Conservation (phyloP, 1,140 invertebrate genomes). For the Euglossa dilemma region DNA sequence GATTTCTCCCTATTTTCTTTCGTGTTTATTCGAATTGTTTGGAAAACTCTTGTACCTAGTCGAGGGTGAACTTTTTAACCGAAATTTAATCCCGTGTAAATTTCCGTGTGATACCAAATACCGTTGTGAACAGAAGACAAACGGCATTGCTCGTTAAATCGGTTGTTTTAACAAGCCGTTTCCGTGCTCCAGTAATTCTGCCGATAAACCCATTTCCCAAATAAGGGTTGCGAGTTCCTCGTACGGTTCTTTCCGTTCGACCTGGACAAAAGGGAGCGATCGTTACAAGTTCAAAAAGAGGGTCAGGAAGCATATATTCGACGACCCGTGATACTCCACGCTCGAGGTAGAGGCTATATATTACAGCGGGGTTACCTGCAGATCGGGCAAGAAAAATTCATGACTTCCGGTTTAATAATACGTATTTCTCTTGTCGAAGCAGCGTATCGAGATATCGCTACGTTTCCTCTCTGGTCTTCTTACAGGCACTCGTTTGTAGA, state of each 20-base stretch:
- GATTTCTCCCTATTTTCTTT: no score
- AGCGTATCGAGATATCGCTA: neutral
- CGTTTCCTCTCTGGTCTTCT: no score
- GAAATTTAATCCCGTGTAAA: neutral
- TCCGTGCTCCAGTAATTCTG: neutral
- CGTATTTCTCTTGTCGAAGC: no score
- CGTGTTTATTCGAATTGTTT: no score
- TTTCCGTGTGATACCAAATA: neutral
- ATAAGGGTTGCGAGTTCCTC: neutral
- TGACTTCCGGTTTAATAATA: neutral
- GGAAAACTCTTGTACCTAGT: no score
- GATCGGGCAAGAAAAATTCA: slow-evolving; percentile 2
- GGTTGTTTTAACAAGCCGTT: slow-evolving; percentile 3
- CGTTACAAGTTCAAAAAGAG: neutral
- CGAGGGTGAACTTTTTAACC: no score
- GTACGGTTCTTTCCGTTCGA: neutral
- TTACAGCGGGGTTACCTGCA: neutral
- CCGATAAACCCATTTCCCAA: no score
- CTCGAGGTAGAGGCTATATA: neutral
- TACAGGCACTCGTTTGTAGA: no score
- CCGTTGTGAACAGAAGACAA: neutral
- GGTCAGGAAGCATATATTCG: neutral
- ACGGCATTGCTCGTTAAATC: neutral
- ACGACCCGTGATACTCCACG: neutral
- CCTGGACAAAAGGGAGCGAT: neutral